phyloP scores from a whole-genome alignment of 2,797 vertebrate species.

The Pelochelys cantorii region DNA sequence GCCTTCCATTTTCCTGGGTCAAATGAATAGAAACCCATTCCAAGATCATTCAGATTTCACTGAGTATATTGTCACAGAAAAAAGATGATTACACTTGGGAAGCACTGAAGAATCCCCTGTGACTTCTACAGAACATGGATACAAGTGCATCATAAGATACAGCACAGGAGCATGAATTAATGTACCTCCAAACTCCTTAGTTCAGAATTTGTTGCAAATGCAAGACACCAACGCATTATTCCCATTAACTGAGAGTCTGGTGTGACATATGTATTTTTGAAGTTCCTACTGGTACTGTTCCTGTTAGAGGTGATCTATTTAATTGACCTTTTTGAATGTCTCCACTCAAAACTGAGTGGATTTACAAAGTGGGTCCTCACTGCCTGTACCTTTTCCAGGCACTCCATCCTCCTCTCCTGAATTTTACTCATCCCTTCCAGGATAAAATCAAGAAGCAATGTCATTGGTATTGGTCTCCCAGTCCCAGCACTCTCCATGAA shows the following conservation, averaged over 20 bases:
- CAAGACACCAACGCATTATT: not conserved
- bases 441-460: not conserved
- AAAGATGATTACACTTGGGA: not conserved
- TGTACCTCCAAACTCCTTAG: not conserved
- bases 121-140: not conserved
- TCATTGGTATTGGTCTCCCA: not conserved
- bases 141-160: not conserved
- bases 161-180: not conserved
- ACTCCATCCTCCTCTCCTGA: not conserved
- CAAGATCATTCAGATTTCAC: not conserved
- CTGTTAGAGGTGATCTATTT: not conserved
- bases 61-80: not conserved
- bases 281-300: not conserved
- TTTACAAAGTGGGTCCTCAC: not conserved
- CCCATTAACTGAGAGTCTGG: not conserved
- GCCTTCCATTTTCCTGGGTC: conserved; percentile 23
- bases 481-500: not conserved
- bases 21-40: not conserved
- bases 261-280: not conserved
- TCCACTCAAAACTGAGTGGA: not conserved
- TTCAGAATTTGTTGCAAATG: conserved; percentile 28
- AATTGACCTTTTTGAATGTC: not conserved
- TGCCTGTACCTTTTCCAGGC: not conserved
- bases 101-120: not conserved
- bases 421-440: not conserved